Conservation (phyloP, 2,113 vertebrate genomes). For the Motacilla alba region DNA sequence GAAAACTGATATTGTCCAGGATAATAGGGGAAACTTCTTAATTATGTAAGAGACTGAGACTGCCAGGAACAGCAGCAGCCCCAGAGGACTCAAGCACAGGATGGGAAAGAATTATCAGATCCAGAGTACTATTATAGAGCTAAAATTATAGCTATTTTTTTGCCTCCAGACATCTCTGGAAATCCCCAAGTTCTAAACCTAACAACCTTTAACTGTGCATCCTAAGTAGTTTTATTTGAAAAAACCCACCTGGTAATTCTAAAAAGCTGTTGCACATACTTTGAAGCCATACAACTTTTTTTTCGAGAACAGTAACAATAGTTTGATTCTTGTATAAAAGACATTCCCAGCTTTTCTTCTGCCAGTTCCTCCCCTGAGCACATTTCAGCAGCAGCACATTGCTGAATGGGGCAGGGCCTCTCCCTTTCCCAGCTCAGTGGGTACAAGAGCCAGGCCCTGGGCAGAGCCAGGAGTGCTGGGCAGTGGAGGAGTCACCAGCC, state of each 20-base stretch:
- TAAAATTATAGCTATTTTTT: not conserved
- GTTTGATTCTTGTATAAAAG: not conserved
- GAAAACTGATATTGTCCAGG: not conserved
- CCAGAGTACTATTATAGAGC: not conserved
- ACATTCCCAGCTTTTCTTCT: not conserved
- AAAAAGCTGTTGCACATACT: not conserved
- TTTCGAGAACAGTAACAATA: not conserved
- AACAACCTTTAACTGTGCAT: not conserved
- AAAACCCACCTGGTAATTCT: not conserved
- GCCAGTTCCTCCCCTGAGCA: not conserved
- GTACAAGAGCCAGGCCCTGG: not conserved
- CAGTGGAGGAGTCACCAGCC: not conserved
- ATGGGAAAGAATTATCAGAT: not conserved
- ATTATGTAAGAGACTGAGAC: not conserved
- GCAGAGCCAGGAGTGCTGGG: not conserved
- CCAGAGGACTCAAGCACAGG: not conserved
- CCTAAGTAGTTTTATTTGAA: not conserved
- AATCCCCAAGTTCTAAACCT: not conserved
- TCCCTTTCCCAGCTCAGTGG: not conserved
- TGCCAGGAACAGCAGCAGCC: not conserved
- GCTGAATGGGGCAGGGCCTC: not conserved
- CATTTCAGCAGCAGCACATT: not conserved
- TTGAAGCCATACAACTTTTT: not conserved
- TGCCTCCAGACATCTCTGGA: not conserved
- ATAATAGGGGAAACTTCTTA: not conserved